phyloP scores from a whole-genome alignment of 2,888 invertebrate species.

The Eulithis prunata region DNA sequence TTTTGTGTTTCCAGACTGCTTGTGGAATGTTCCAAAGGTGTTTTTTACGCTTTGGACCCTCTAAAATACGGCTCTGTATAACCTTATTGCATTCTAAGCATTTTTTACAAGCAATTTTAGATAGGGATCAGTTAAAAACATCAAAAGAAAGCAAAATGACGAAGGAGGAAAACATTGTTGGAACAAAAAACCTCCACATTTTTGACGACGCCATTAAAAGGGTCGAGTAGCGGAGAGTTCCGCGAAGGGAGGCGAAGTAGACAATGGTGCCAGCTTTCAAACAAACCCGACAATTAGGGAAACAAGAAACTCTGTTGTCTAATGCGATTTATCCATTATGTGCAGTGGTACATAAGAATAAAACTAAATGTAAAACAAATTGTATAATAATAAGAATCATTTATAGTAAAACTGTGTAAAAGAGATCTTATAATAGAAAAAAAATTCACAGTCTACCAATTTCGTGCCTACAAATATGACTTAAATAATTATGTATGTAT shows the following conservation, averaged over 20 bases:
- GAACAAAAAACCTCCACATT: constrained; percentile 78
- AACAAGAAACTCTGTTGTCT: too few species aligned
- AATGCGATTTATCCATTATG: too few species aligned
- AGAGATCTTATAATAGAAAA: too few species aligned
- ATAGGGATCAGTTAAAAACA: constrained; percentile 7
- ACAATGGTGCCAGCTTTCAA: constrained; percentile 56
- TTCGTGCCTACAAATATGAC: too few species aligned
- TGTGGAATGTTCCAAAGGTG: constrained; percentile 52
- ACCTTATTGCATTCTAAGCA: background rate
- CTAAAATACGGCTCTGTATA: constrained; percentile 4
- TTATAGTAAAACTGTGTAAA: too few species aligned
- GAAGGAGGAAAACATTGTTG: constrained; percentile 61
- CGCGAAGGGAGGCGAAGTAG: constrained; percentile 48
- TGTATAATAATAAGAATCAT: too few species aligned
- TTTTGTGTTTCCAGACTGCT: constrained; percentile 74
- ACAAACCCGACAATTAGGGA: constrained; percentile 42
- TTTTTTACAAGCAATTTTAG: background rate
- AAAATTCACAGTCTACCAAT: too few species aligned
- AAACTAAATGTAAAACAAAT: too few species aligned
- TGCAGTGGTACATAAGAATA: too few species aligned
- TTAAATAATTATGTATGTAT: too few species aligned
- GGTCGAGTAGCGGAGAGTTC: constrained; percentile 48
- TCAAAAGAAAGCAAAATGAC: constrained; percentile 35
- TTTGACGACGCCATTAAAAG: constrained; percentile 58
- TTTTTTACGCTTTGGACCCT: constrained; percentile 33